phyloP scores from a whole-genome alignment of 2,888 invertebrate genomes.

The Sisyra nigra region DNA sequence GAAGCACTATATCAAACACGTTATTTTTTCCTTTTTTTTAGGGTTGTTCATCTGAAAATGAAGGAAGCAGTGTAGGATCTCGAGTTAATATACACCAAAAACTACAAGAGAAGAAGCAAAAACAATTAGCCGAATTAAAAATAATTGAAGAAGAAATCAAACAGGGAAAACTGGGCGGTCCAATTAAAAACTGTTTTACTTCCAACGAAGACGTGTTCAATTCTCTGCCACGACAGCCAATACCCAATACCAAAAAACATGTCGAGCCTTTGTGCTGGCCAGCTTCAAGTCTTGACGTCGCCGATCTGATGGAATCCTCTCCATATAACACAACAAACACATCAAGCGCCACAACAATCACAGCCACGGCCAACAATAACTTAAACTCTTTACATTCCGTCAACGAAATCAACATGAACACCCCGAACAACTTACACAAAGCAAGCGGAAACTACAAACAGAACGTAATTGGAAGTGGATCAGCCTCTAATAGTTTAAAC shows the following conservation, averaged over 20 bases:
- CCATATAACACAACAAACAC: constrained; percentile 2
- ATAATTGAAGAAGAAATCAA: constrained; percentile 78
- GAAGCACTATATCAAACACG: too few species aligned
- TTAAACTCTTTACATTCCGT: constrained; percentile 9
- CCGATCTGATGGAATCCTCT: constrained; percentile 10
- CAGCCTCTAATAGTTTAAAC: constrained; percentile 10
- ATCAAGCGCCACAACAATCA: too few species aligned
- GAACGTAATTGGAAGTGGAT: constrained; percentile 9
- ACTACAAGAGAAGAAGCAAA: constrained; percentile 74
- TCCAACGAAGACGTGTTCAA: constrained; percentile 33
- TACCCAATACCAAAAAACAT: constrained; percentile 53
- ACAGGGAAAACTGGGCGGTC: constrained; percentile 54
- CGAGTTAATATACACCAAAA: constrained; percentile 76
- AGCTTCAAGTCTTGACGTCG: constrained; percentile 19
- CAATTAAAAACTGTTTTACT: constrained; percentile 31
- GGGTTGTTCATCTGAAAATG: constrained; percentile 57
- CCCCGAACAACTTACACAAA: too few species aligned
- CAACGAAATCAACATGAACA: constrained; percentile 9
- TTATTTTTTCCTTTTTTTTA: constrained; percentile 16
- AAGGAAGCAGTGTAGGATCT: constrained; percentile 55
- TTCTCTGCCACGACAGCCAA: constrained; percentile 39
- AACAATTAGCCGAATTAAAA: constrained; percentile 66
- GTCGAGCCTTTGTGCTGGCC: constrained; percentile 35
- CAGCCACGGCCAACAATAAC: constrained; percentile 5
- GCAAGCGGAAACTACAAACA: constrained; percentile 12